A percentile compares a stretch with the other conserved stretches of the same genome.
Conservation (phyloP, 2,113 vertebrate genomes). For the Myodes glareolus region DNA sequence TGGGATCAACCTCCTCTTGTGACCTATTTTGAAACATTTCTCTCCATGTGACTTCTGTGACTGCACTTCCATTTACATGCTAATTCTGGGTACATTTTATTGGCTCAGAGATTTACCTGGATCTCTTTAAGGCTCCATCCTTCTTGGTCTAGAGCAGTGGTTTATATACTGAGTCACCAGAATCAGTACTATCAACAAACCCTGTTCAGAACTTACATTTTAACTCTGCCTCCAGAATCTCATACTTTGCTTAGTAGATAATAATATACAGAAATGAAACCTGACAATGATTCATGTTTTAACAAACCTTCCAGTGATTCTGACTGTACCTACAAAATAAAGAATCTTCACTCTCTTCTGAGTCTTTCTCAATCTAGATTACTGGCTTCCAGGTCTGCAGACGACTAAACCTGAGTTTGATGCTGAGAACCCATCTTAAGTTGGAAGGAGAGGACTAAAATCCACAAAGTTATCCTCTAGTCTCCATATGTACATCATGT, state of each 20-base stretch:
- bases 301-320: neutral
- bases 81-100: neutral
- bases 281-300: neutral
- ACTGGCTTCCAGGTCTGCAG: neutral
- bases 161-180: neutral
- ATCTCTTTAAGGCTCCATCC: neutral
- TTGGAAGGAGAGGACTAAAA: neutral
- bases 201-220: neutral
- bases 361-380: neutral
- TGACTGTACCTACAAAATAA: neutral
- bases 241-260: neutral
- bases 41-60: slow-evolving; percentile 12
- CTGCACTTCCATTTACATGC: no score
- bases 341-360: neutral
- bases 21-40: neutral
- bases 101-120: neutral
- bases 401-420: neutral
- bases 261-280: neutral
- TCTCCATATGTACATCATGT: no score
- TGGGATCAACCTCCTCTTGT: slow-evolving; percentile 5
- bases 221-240: neutral
- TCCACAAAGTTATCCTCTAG: neutral
- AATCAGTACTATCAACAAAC: neutral
- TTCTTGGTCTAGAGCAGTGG: neutral
- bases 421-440: neutral